Evolutionary conservation across 2,797 vertebrate genomes (phyloP), one percentile per base, ranked within the genome.

Genomic region (Lepus oiostolus): DNA sequence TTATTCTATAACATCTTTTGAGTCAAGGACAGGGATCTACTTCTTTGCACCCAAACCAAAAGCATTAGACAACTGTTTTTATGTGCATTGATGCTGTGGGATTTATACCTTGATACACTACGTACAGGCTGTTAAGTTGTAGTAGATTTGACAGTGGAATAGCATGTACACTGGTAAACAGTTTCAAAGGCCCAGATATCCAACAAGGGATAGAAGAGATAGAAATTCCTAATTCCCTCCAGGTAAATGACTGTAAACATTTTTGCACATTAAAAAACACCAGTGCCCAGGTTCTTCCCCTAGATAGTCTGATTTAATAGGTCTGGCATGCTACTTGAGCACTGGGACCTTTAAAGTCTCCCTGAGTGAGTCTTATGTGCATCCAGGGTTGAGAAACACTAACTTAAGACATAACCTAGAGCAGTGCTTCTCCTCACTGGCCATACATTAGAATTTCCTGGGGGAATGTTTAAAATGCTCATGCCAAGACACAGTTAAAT

Each of bases 231-330:
- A 65, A 90, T 62, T 90, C 24, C n/a, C n/a, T 72, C 35, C 13
- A 65, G 79, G 47, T 88, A 62, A 68, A 85, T n/a, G 17, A 58
- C 86, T 95, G 30, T 91, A 83, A 95, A 58, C 10, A 54, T 90
- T 52, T 12, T 10, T 76, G 32, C 14, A 75, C 13, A 24, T 87
- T 30, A 90, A 28, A 91, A 94, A 47, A 19, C 21, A 16, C 10
- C 7, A 42, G 1, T 38, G 4, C n/a, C 71, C 1, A 62, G 26
- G 4, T 14, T 16, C 52, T 21, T 90, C 10, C 26, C 14, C 30
- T 19, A 52, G 77, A 92, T 67, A 81, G 28, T 76, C 54, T 32
- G 2, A 38, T 95, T 52, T 94, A 86, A 94, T 76, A 81, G 86
- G 8, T 30, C 50, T 93, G 67, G 71, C 50, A 60, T 35, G 26